These are phyloP conservation scores for Oncopodura yosiiana DNA, from an alignment of 1,140 invertebrate genomes.

Conservation along the genomic window DNA sequence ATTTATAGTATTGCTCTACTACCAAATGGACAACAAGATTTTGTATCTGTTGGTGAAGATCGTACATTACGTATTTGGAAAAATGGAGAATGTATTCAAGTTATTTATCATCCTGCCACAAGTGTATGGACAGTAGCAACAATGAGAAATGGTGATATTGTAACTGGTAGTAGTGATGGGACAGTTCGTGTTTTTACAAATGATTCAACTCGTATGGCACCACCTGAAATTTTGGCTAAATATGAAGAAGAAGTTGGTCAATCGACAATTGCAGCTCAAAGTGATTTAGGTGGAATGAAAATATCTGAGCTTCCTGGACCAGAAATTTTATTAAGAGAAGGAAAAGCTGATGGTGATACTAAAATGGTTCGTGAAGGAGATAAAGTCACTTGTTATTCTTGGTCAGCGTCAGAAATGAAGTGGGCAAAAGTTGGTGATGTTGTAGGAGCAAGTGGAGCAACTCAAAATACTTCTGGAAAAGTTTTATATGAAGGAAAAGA, in stretches of 20 bases:
- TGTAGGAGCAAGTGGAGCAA: constrained; percentile 61
- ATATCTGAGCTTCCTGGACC: constrained; percentile 70
- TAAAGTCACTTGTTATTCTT: constrained; percentile 64
- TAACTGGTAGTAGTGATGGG: constrained; percentile 78
- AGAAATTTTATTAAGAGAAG: constrained; percentile 63
- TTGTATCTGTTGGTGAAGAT: constrained; percentile 77
- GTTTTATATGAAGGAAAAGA: constrained; percentile 71
- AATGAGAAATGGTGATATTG: constrained; percentile 76
- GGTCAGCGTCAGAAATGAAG: constrained; percentile 56
- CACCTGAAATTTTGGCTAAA: constrained; percentile 43
- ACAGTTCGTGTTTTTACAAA: constrained; percentile 72
- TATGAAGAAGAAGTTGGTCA: constrained; percentile 63
- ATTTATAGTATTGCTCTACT: constrained; percentile 57
- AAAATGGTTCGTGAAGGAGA: constrained; percentile 67
- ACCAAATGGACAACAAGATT: constrained; percentile 47
- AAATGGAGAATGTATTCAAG: constrained; percentile 54
- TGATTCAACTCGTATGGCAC: constrained; percentile 56
- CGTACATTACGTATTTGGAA: constrained; percentile 75
- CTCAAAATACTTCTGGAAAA: constrained; percentile 56
- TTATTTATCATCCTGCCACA: constrained; percentile 67
- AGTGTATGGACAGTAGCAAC: constrained; percentile 80
- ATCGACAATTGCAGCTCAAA: constrained; percentile 48
- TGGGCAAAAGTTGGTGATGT: constrained; percentile 88
- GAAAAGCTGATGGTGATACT: constrained; percentile 72
- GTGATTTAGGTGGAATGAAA: constrained; percentile 72